A percentile compares a stretch with the other conserved stretches of the same genome.
Evolutionary conservation across 2,888 invertebrate species (phyloP).

Genomic region (Drosophila yooni): DNA sequence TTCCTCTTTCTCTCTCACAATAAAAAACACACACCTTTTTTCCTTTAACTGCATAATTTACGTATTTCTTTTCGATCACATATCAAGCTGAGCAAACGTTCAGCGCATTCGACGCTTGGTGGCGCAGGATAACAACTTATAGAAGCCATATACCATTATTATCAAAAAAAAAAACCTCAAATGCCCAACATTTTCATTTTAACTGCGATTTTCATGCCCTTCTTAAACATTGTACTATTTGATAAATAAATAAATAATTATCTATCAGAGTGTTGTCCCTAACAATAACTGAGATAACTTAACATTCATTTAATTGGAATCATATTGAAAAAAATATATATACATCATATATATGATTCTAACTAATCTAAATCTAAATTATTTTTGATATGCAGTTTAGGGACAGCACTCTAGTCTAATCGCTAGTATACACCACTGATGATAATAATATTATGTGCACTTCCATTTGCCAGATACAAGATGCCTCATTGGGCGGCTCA

Average conservation of each 20-base stretch:
- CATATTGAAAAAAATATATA: neutral
- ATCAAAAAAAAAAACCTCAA: conserved; percentile 14
- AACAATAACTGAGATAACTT: neutral
- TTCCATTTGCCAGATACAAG: conserved; percentile 89
- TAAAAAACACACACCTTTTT: conserved; percentile 8
- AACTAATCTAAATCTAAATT: neutral
- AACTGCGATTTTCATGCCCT: conserved; percentile 51
- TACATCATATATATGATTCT: neutral
- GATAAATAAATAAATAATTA: conserved; percentile 1
- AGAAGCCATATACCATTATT: conserved; percentile 27
- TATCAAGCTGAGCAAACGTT: conserved; percentile 48
- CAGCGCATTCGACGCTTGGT: conserved; percentile 68
- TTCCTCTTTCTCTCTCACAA: conserved; percentile 3
- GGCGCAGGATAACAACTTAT: conserved; percentile 46
- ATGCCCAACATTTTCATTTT: conserved; percentile 41
- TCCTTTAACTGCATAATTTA: conserved; percentile 21
- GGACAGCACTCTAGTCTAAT: conserved; percentile 17
- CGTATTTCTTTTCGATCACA: conserved; percentile 40
- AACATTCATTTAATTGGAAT: neutral
- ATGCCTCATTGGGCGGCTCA: conserved; percentile 92
- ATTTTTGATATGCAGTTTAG: neutral
- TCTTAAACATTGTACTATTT: conserved; percentile 7
- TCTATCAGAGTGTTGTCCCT: conserved; percentile 13
- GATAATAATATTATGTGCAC: conserved; percentile 8
- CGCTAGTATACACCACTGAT: neutral